A percentile compares a stretch with the other conserved stretches of the same genome.
Evolutionary conservation across 2,888 invertebrate species (phyloP).

Genomic region (Heteromurus nitidus): DNA sequence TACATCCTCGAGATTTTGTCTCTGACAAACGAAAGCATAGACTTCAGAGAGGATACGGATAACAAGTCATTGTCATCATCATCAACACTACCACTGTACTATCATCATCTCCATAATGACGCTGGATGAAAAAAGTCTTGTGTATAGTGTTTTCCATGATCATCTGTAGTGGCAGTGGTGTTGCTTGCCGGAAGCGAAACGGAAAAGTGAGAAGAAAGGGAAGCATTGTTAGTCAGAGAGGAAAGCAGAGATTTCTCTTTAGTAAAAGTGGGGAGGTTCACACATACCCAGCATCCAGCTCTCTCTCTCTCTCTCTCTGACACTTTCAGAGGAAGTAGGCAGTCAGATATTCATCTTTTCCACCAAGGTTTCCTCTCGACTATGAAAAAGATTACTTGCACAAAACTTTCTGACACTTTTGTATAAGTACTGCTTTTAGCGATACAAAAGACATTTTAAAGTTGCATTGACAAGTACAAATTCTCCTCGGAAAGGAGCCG

Average conservation of each 20-base stretch:
- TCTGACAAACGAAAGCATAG: conserved; percentile 46
- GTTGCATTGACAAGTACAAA: too few relatives aligned
- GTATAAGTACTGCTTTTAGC: background rate
- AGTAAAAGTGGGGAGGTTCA: conserved; percentile 47
- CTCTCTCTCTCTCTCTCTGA: conserved; percentile 15
- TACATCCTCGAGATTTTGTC: conserved; percentile 53
- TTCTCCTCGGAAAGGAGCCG: too few relatives aligned
- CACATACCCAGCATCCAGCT: background rate
- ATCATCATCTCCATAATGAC: conserved; percentile 59
- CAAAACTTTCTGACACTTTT: background rate
- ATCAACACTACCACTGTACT: conserved; percentile 26
- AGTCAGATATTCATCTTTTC: conserved; percentile 57
- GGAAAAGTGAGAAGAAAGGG: conserved; percentile 38
- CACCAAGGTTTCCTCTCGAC: too few relatives aligned
- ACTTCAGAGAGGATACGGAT: conserved; percentile 49
- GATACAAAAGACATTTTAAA: too few relatives aligned
- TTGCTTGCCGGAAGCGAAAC: conserved; percentile 61
- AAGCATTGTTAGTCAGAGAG: conserved; percentile 38
- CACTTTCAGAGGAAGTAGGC: conserved; percentile 31
- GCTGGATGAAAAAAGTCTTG: conserved; percentile 24
- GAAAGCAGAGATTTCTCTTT: conserved; percentile 59
- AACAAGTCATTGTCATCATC: conserved; percentile 58
- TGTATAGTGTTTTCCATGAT: conserved; percentile 33
- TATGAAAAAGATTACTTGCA: too few relatives aligned
- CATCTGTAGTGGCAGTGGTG: conserved; percentile 17